These are phyloP conservation scores for Ibycter americanus DNA, from an alignment of 2,797 vertebrate species.

Conservation along the genomic window DNA sequence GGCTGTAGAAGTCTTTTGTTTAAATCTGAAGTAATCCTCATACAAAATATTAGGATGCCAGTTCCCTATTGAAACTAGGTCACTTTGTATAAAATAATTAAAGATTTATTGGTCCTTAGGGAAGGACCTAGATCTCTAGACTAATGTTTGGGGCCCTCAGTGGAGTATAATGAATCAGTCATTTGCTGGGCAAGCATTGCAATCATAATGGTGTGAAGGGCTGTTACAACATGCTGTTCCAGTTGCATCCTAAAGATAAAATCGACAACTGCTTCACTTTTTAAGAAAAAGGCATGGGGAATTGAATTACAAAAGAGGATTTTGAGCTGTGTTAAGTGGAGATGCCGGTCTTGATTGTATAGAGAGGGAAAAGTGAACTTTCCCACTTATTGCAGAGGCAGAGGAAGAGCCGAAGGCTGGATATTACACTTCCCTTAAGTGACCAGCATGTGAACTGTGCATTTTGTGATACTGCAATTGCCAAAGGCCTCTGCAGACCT, in stretches of 20 bases:
- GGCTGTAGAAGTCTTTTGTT: not conserved
- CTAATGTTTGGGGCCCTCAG: not conserved
- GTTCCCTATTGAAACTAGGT: constrained; percentile 28
- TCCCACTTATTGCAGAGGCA: not conserved
- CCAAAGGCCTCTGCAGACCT: not conserved
- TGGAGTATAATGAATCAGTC: not conserved
- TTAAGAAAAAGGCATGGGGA: not conserved
- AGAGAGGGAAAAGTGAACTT: not conserved
- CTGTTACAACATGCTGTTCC: not conserved
- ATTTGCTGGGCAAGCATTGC: not conserved
- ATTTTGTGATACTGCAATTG: not conserved
- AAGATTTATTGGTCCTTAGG: constrained; percentile 47
- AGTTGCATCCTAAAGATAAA: not conserved
- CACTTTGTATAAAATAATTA: constrained; percentile 59
- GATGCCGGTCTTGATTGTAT: not conserved
- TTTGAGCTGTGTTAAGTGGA: not conserved
- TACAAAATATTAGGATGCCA: not conserved
- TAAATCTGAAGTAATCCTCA: not conserved
- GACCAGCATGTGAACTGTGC: not conserved
- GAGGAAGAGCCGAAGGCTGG: not conserved
- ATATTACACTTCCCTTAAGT: not conserved
- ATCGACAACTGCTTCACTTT: not conserved
- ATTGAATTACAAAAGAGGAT: not conserved
- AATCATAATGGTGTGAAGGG: not conserved
- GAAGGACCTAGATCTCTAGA: not conserved